Base-by-base conservation (phyloP, 1,140 invertebrate species). In the Dolichoris vasculosae region DNA sequence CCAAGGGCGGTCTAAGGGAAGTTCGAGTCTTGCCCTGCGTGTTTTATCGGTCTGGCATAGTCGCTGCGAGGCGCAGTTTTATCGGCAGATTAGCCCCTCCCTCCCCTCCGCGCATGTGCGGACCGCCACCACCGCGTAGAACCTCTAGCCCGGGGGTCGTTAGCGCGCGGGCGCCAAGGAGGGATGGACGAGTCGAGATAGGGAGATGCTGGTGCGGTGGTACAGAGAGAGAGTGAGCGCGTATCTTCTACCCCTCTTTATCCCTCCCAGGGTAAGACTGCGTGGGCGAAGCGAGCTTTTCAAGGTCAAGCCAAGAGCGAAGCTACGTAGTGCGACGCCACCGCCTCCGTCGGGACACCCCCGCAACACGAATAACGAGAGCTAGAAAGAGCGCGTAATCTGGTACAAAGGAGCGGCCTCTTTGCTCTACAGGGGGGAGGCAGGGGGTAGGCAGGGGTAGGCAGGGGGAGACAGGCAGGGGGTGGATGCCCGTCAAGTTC, bases 261-360 rank as follows among this genome's bases (percentile, higher is more conserved):
- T 55, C 48, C 73, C 32, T 8, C 82, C 15, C 8, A 1, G 26
- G 9, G 13, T 6, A 15, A 15, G 7, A 20, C 23, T 43, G 77
- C 67, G 77, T 79, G 67, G 51, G 77, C 51, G 83, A 73, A 26
- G 55, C 13, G 43, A 67, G 73, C 84, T 78, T 87, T 88, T 88
- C 87, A 88, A 88, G 87, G 87, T 88, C 87, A 80, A 82, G 69
- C 84, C 86, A 85, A 87, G 87, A 88, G 86, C 86, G 48, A 83
- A 86, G 69, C 79, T 69, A 80, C 86, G 75, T 86, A 81, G 84
- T 86, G 80, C 85, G 82, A 48, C 46, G 69, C 51, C 23, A 55
- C 51, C 51, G 17, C 51, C 77, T 35, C n/a, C 64, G 63, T 35
- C 40, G 51, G 59, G 76, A 79, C 63, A 76, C 55, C 82, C 32